Evolutionary conservation across 2,797 vertebrate species (phyloP).

Genomic region (Cygnus olor): DNA sequence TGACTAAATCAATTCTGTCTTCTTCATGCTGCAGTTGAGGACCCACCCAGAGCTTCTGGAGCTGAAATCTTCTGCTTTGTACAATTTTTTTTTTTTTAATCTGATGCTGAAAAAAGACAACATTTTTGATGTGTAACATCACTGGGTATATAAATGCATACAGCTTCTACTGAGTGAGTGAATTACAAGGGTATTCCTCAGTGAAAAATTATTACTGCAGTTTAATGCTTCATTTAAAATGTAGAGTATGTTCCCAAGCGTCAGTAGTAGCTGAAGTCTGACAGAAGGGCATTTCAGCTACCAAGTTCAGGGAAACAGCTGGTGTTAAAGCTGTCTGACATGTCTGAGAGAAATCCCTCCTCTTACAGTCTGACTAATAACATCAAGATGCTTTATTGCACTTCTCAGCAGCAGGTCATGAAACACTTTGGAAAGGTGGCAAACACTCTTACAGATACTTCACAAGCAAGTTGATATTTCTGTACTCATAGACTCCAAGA

Average conservation of each 20-base stretch:
- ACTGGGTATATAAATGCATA: neutral
- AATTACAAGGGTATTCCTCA: neutral
- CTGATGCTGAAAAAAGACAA: neutral
- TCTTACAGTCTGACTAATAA: slow-evolving; percentile 16
- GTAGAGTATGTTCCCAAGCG: neutral
- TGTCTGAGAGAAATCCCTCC: slow-evolving; percentile 26
- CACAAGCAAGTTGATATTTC: neutral
- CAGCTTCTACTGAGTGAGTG: neutral
- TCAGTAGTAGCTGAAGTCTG: neutral
- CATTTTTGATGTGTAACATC: neutral
- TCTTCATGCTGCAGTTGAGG: neutral
- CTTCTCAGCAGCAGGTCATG: slow-evolving; percentile 22
- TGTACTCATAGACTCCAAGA: fast-evolving
- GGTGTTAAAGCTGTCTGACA: slow-evolving; percentile 32
- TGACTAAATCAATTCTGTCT: neutral
- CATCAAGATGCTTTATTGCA: neutral
- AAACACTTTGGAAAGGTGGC: slow-evolving; percentile 6
- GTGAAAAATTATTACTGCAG: neutral
- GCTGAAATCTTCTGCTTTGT: neutral
- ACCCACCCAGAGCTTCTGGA: neutral
- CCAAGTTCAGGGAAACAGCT: neutral
- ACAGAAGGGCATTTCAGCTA: slow-evolving; percentile 17
- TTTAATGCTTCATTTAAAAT: slow-evolving; percentile 25
- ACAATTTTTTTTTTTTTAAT: neutral
- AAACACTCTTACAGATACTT: neutral